Base-by-base conservation (phyloP, 2,113 vertebrate genomes). In the Ovibos moschatus region DNA sequence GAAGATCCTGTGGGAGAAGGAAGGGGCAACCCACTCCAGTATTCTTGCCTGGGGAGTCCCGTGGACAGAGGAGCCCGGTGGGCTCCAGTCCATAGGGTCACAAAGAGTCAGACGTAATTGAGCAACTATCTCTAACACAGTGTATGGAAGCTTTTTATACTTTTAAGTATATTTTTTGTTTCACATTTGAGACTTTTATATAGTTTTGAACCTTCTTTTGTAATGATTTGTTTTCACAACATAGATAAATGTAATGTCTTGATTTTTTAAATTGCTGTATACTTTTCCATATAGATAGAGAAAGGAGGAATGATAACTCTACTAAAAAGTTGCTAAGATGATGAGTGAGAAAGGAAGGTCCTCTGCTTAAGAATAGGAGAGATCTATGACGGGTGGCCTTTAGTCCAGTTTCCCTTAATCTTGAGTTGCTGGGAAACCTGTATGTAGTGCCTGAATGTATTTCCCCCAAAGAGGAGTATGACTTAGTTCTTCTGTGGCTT, bases 171-270 rank as follows among this genome's bases (percentile, higher is more conserved):
- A 86, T 95, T 95, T 74, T 86, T 92, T 6, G 86, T 88, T 91
- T 62, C 28, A 51, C 13, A 95, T 36, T 94, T 85, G 23, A 81
- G 43, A 95, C 79, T 91, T 94, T 97, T 58, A n/a, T 79, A 36
- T 57, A 78, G 40, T 95, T 96, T 91, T 94, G 16, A 88, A 50
- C 64, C 30, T 88, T 83, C 36, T 25, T 43, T 92, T 76, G 16
- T 47, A 53, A 86, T 87, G 30, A 95, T 86, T 97, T 83, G 57
- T 96, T 95, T 88, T 47, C 17, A 86, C 2, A 30, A 45, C 15
- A 30, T 71, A 62, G n/a, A 11, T 91, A 90, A 62, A 60, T 55
- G 30, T 43, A 21, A 81, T 87, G 23, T 85, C 74, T 53, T 97
- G 67, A 62, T 93, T 85, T 94, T 82, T 6, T 57, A 89, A 94